Evolutionary conservation across 2,113 vertebrate species (phyloP).

Genomic region (Laticauda colubrina): DNA sequence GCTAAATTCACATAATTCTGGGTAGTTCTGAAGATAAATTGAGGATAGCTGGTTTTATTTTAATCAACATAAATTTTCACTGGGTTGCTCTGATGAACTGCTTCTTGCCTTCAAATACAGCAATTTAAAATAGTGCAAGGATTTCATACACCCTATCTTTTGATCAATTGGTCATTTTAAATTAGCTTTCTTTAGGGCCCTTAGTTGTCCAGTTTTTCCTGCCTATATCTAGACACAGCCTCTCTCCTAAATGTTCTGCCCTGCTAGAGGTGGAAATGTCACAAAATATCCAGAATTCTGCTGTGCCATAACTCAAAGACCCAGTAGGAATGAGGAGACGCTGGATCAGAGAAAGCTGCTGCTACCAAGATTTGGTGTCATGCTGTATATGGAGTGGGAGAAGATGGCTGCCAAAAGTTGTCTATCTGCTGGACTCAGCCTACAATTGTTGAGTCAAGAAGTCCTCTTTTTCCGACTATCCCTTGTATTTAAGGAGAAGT

Average conservation of each 20-base stretch:
- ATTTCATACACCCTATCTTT: background rate
- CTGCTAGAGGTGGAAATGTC: background rate
- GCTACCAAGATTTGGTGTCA: background rate
- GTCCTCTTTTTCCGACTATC: background rate
- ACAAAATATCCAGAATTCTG: background rate
- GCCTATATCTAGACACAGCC: background rate
- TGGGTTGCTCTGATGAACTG: background rate
- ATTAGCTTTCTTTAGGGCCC: background rate
- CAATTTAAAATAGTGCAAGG: background rate
- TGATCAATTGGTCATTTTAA: background rate
- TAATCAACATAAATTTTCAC: background rate
- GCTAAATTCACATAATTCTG: background rate
- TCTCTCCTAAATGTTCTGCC: background rate
- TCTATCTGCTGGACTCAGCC: background rate
- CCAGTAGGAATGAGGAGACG: background rate
- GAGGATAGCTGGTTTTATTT: background rate
- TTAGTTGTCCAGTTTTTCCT: background rate
- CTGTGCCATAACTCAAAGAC: background rate
- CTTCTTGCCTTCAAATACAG: background rate
- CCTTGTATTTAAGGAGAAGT: background rate
- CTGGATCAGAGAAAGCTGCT: background rate
- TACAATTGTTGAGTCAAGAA: background rate
- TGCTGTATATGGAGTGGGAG: background rate
- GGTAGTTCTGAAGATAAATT: background rate
- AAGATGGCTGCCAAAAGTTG: background rate